Evolutionary conservation across 1,140 invertebrate genomes (phyloP).

Genomic region (Meloidogyne floridensis): DNA sequence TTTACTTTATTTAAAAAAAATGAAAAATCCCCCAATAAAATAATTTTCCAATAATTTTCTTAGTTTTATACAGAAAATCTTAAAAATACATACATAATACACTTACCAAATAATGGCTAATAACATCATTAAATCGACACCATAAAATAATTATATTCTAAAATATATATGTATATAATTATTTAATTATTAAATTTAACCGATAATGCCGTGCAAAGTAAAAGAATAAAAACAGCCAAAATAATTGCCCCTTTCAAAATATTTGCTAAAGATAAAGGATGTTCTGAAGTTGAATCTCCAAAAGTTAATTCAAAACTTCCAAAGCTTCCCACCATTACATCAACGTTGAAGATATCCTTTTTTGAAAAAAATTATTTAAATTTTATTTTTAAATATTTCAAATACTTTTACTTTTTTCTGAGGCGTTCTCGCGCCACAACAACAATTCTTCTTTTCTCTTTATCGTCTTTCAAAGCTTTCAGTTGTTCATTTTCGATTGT

Average conservation of each 20-base stretch:
- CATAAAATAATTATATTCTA: slow-evolving; percentile 24
- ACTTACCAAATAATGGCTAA: slow-evolving; percentile 25
- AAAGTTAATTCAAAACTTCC: background rate
- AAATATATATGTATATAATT: background rate
- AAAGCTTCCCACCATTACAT: background rate
- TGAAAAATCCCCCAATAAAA: no score
- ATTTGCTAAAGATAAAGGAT: background rate
- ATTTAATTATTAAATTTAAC: background rate
- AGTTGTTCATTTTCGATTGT: slow-evolving; percentile 8
- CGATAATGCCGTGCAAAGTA: slow-evolving; percentile 18
- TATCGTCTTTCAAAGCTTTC: background rate
- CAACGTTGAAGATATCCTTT: background rate
- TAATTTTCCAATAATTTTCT: no score
- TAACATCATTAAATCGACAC: slow-evolving; percentile 22
- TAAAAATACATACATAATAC: background rate
- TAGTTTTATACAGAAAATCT: background rate
- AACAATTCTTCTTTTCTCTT: background rate
- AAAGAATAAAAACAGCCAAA: slow-evolving; percentile 14
- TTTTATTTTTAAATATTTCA: background rate
- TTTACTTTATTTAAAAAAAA: no score
- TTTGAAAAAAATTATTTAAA: slow-evolving; percentile 3
- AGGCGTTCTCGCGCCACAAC: background rate
- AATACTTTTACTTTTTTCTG: background rate
- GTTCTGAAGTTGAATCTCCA: background rate
- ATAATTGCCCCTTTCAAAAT: slow-evolving; percentile 4